These are phyloP conservation scores for Corella eumyota DNA, from an alignment of 23 tunicate species.

Conservation along the genomic window DNA sequence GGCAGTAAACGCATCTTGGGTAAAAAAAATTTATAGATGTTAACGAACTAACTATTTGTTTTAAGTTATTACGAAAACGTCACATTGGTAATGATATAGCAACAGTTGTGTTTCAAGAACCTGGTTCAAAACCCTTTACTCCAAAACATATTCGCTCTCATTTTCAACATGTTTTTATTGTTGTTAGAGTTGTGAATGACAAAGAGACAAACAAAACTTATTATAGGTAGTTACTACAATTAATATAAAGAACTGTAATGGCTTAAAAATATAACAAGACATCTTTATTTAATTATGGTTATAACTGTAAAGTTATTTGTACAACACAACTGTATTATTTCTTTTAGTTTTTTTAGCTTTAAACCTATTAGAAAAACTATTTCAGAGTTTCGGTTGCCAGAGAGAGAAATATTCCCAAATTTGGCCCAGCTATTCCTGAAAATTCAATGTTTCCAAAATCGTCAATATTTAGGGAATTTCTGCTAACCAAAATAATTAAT, in stretches of 20 bases:
- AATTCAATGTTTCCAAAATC: slow-evolving; percentile 65
- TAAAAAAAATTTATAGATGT: no score
- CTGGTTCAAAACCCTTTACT: slow-evolving; percentile 73
- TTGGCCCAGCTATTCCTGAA: slow-evolving; percentile 94
- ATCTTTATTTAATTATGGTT: no score
- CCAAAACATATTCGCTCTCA: slow-evolving; percentile 80
- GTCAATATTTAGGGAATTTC: slow-evolving; percentile 71
- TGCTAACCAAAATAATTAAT: slow-evolving; percentile 82
- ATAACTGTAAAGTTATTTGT: no score
- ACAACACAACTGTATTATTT: no score
- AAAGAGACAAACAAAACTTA: slow-evolving; percentile 56
- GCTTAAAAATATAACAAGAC: no score
- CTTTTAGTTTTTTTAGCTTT: no score
- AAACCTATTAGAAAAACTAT: no score
- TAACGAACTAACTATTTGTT: no score
- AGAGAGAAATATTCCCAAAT: slow-evolving; percentile 70
- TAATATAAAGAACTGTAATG: no score
- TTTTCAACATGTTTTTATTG: slow-evolving; percentile 87
- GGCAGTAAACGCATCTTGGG: no score
- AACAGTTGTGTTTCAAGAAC: slow-evolving; percentile 94
- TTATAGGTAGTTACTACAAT: slow-evolving; percentile 85
- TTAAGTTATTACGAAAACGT: slow-evolving; percentile 79
- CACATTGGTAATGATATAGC: slow-evolving; percentile 96
- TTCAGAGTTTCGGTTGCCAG: slow-evolving; percentile 66
- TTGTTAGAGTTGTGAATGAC: slow-evolving; percentile 59